Percentiles rank a stretch among this genome's conserved stretches.
These are phyloP conservation scores for Spinibarbus caldwelli DNA, from an alignment of 2,797 vertebrate genomes.

Conservation along the genomic window DNA sequence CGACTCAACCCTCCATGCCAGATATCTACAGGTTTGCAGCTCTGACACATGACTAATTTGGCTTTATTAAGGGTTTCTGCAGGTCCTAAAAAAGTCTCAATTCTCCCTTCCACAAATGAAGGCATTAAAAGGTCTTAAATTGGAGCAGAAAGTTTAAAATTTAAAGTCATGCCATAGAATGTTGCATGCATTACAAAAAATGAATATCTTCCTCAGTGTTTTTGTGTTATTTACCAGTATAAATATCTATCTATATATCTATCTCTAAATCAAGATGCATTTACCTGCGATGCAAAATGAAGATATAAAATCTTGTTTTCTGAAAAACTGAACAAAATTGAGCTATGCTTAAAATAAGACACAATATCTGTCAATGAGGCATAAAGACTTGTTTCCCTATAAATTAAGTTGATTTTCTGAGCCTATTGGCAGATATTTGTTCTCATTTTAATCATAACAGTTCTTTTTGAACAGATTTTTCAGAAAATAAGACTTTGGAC, in stretches of 20 bases:
- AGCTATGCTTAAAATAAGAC: too few relatives aligned
- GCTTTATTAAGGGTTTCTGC: not conserved
- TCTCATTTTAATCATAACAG: not conserved
- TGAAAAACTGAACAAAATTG: too few relatives aligned
- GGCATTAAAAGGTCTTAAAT: not conserved
- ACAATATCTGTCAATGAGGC: not conserved
- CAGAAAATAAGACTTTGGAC: not conserved
- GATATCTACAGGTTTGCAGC: constrained; percentile 83
- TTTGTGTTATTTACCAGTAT: too few relatives aligned
- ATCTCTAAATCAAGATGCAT: too few relatives aligned
- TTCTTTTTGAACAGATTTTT: not conserved
- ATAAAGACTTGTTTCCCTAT: not conserved
- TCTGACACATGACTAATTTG: not conserved
- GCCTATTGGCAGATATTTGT: not conserved
- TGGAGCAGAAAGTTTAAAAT: too few relatives aligned
- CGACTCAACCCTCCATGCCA: constrained; percentile 78
- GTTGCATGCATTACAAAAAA: too few relatives aligned
- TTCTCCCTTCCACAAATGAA: not conserved
- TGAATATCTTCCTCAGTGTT: too few relatives aligned
- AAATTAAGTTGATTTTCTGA: not conserved
- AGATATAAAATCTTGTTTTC: not conserved
- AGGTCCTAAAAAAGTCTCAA: not conserved
- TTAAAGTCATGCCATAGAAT: too few relatives aligned
- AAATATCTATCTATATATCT: too few relatives aligned
- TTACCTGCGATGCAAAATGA: not conserved